These are phyloP conservation scores for Sprattus sprattus DNA, from an alignment of 2,113 vertebrate species.

Conservation along the genomic window DNA sequence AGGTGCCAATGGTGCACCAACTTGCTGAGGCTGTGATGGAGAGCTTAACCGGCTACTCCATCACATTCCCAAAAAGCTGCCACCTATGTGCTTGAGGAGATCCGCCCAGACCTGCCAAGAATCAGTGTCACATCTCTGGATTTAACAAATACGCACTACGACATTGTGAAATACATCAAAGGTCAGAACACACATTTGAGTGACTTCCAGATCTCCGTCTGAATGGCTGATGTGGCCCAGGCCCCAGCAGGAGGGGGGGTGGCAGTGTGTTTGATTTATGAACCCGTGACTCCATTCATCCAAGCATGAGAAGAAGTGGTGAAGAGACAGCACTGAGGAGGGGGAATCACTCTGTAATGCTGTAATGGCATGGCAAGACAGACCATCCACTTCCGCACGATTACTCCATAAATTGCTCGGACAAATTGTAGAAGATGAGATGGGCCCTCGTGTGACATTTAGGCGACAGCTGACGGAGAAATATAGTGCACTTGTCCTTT, in stretches of 20 bases:
- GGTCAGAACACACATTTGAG: neutral
- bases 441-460: neutral
- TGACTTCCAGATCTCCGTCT: neutral
- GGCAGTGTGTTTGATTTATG: neutral
- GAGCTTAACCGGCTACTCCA: neutral
- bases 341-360: neutral
- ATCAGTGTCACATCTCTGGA: neutral
- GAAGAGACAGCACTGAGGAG: neutral
- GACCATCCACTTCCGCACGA: neutral
- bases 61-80: neutral
- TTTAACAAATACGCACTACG: neutral
- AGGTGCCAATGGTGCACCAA: neutral
- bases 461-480: conserved; percentile 38
- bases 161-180: neutral
- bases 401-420: neutral
- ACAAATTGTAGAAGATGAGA: neutral
- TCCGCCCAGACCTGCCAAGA: neutral
- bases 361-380: neutral
- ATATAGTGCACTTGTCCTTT: conserved; percentile 16
- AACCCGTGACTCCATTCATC: neutral
- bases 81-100: neutral
- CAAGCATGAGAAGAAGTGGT: neutral
- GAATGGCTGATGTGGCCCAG: neutral
- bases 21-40: neutral
- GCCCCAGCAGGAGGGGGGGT: neutral